phyloP scores from a whole-genome alignment of 2,888 invertebrate genomes.

The Rhingia campestris region DNA sequence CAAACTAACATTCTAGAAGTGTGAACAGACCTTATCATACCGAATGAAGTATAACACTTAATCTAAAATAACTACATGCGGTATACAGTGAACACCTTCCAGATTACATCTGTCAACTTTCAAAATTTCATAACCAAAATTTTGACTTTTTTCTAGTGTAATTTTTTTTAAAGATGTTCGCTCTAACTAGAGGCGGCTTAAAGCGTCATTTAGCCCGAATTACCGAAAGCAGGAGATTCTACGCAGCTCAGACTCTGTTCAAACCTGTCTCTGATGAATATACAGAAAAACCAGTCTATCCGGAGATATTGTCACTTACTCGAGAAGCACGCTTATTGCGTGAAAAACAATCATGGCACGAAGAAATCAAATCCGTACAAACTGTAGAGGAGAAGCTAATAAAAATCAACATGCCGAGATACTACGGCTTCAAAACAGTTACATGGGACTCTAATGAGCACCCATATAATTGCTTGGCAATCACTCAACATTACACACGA shows the following conservation, averaged over 20 bases:
- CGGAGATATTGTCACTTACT: conserved; percentile 84
- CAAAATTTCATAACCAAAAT: conserved; percentile 69
- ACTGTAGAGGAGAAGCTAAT: conserved; percentile 93
- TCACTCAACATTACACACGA: conserved; percentile 90
- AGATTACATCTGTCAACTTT: conserved; percentile 13
- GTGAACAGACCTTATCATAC: too few species aligned
- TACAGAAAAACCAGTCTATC: conserved; percentile 78
- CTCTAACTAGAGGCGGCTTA: conserved; percentile 17
- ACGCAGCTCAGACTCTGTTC: conserved; percentile 27
- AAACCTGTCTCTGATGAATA: conserved; percentile 74
- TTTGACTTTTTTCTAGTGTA: neutral
- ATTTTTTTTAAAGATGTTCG: conserved; percentile 44
- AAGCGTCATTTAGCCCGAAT: neutral
- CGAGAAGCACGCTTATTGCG: conserved; percentile 83
- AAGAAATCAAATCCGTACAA: conserved; percentile 86
- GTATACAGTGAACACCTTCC: neutral
- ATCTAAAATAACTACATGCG: neutral
- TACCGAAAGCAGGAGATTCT: conserved; percentile 18
- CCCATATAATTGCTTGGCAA: conserved; percentile 88
- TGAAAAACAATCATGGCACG: conserved; percentile 83
- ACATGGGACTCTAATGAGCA: conserved; percentile 85
- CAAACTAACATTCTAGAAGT: too few species aligned
- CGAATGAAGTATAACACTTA: neutral
- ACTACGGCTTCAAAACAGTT: conserved; percentile 89
- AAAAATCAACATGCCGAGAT: conserved; percentile 91